Base-by-base conservation (phyloP, 2,113 vertebrate genomes). In the Rostratula benghalensis region DNA sequence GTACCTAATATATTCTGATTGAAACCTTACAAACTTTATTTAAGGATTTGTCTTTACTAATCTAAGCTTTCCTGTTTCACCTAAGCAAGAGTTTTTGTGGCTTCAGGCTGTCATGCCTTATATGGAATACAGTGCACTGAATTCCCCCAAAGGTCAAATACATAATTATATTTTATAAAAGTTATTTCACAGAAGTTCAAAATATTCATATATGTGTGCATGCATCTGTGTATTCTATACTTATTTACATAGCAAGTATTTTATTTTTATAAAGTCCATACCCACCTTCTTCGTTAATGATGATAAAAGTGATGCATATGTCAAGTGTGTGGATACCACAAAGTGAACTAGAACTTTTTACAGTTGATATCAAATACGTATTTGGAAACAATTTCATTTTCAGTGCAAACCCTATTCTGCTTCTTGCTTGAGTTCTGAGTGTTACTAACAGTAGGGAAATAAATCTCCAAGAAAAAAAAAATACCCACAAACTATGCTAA, bases 141-240 rank as follows among this genome's bases (percentile, higher is more conserved):
- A 53, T 67, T 60, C 13, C 21, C 31, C 7, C 43, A 35, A 41
- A 69, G 31, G 48, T 85, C 30, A 76, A 73, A 69, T 60, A 35
- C 11, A 10, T 43, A 37, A 27, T 22, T 73, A 35, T 27, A 22
- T 64, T 24, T 46, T 7, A 67, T 24, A 43, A 28, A 61, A 22
- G 13, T 56, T 83, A 19, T 53, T 70, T 83, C 57, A 23, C 41
- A 13, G 2, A 43, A 64, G 3, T 48, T 64, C 56, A 54, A n/a
- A 20, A 35, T 2, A 39, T 57, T 63, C 1, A 0, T 30, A 12
- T 31, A 23, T 30, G 1, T 0, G 0, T 75, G 6, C 59, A 17
- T 83, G 31, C 33, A 28, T 56, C 11, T 78, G 33, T 67, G 7
- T 28, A 20, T 80, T 22, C 16, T 75, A 3, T 11, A 57, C 11